Evolutionary conservation across 23 tunicate genomes (phyloP), one percentile per base, ranked within the genome.

Genomic region (Aplidium turbinatum): DNA sequence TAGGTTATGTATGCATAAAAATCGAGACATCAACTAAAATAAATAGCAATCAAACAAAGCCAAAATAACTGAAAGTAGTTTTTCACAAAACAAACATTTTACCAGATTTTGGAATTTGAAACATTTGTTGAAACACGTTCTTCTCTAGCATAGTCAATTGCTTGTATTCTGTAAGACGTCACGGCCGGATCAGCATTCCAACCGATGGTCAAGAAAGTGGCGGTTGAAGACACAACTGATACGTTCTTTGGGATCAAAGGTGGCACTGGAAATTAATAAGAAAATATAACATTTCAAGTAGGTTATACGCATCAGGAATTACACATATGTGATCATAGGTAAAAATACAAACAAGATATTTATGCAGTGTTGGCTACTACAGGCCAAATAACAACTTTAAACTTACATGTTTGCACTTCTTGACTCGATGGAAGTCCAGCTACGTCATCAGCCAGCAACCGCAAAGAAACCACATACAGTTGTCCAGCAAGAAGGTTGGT

Each of bases 111-210:
- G n/a, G n/a, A n/a, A n/a, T n/a, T n/a, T n/a, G n/a, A n/a, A n/a
- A n/a, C n/a, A n/a, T n/a, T n/a, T n/a, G n/a, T n/a, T n/a, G 11
- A 42, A 42, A 16, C 50, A 42, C 11, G 50, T 9, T 42, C 50
- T 42, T 11, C 11, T 42, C 13, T 42, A 42, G 13, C 16, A 16
- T 42, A 9, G 50, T 11, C 11, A 9, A 42, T 42, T 42, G 50
- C 50, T 16, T 26, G 16, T 7, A 77, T 35, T n/a, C 25, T 11
- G 36, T 77, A 77, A 0, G 61, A 45, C 6, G 86, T 58, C 31
- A 81, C 86, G 11, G 86, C 50, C 27, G 58, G 70, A 69, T 81
- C 86, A 20, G 18, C 16, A 0, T 29, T 21, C 78, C 78, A 81
- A 27, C 20, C 3, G 20, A 81, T 33, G 51, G 24, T 27, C 29